Evolutionary conservation across 2,797 vertebrate species (phyloP), one percentile per base, ranked within the genome.

Genomic region (Cuniculus paca): DNA sequence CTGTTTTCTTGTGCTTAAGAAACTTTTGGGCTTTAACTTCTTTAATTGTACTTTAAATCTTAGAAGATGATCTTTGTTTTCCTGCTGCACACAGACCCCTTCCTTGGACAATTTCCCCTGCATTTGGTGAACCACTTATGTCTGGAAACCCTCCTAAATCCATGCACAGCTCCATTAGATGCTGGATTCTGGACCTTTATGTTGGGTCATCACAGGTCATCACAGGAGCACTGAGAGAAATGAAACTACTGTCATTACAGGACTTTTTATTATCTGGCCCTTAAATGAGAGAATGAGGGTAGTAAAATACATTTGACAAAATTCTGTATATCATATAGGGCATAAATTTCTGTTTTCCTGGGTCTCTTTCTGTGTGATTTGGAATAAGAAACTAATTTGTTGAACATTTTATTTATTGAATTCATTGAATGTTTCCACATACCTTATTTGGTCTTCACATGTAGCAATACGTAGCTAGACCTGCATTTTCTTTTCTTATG

Each of bases 101-200:
- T 52, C 42, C 22, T 70, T 70, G 70, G 70, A 92, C 42, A 39
- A 20, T 81, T 82, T 56, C 19, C 13, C 24, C 54, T 56, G 39
- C 20, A 2, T 50, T 87, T 58, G 75, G 24, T 26, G 83, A 90
- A 52, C 75, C 9, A 10, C n/a, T 56, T 84, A 19, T 31, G 0
- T 20, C 16, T 61, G 72, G 68, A 36, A 7, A 5, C 5, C 50
- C 88, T 61, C 84, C 80, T 54, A 20, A 91, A 61, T 79, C 36
- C 11, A 0, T 5, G 0, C 1, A 0, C 19, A 52, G 5, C 16
- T 2, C 0, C 26, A 5, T 3, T 17, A 14, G 60, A 24, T 79
- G 68, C 70, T 84, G 31, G 31, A 14, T 68, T 22, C 78, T 10
- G 50, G 74, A 48, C 48, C 16, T 78, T 81, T 52, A 36, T 13